A percentile compares a stretch with the other conserved stretches of the same genome.
Evolutionary conservation across 2,797 vertebrate species (phyloP).

Genomic region (Furcifer pardalis): DNA sequence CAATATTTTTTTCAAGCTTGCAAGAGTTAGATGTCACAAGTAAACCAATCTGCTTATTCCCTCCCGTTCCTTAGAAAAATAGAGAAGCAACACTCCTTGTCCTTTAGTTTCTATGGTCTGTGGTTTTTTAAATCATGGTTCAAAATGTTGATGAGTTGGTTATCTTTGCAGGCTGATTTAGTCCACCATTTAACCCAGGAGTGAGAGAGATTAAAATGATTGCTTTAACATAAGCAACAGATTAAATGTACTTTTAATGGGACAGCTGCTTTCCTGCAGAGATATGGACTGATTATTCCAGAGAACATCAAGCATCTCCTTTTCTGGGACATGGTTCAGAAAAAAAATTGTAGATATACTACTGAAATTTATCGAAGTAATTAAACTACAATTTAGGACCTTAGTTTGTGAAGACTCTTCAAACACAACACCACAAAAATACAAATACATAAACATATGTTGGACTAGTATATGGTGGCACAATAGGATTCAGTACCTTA

Average conservation of each 20-base stretch:
- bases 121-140: conserved; percentile 40
- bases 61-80: conserved; percentile 19
- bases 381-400: too few relatives aligned
- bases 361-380: neutral
- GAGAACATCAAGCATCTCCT: too few relatives aligned
- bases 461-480: too few relatives aligned
- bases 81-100: neutral
- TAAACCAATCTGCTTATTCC: conserved; percentile 64
- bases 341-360: neutral
- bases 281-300: neutral
- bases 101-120: conserved; percentile 23
- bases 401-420: too few relatives aligned
- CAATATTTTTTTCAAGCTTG: conserved; percentile 49
- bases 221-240: neutral
- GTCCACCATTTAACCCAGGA: neutral
- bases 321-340: neutral
- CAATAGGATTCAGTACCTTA: too few relatives aligned
- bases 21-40: conserved; percentile 49
- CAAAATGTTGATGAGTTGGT: neutral
- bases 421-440: too few relatives aligned
- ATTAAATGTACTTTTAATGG: neutral
- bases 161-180: conserved; percentile 6
- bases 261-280: neutral
- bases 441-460: too few relatives aligned
- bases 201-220: neutral